Conservation (phyloP, 2,797 vertebrate genomes). For the Pristis pectinata region DNA sequence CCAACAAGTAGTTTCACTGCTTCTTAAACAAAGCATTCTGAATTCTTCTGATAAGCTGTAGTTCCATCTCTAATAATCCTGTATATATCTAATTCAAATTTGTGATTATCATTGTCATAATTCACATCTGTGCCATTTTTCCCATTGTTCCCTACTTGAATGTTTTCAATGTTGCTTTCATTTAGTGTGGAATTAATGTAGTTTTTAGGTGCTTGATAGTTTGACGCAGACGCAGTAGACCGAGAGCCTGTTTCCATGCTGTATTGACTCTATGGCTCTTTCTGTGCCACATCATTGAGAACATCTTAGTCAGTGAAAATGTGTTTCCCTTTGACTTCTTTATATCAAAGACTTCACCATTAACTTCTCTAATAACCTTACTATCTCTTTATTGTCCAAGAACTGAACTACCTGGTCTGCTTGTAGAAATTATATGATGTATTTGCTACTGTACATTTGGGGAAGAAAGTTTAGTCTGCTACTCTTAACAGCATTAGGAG, state of each 20-base stretch:
- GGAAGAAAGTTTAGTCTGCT: neutral
- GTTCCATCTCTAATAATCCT: neutral
- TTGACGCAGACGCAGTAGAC: too few relatives aligned
- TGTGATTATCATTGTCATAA: neutral
- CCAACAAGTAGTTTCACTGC: neutral
- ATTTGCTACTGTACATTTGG: neutral
- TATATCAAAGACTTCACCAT: neutral
- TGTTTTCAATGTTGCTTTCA: conserved; percentile 30
- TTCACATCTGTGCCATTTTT: neutral
- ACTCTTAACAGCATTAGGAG: neutral
- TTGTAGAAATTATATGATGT: neutral
- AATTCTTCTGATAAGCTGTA: too few relatives aligned
- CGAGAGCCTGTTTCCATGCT: too few relatives aligned
- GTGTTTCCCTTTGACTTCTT: neutral
- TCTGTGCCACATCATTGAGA: neutral
- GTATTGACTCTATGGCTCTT: too few relatives aligned
- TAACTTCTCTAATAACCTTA: neutral
- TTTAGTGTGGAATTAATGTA: too few relatives aligned
- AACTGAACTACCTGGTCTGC: neutral
- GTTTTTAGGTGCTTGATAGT: too few relatives aligned
- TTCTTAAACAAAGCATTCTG: neutral
- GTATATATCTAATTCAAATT: neutral
- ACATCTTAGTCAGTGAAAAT: neutral
- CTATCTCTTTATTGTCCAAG: neutral
- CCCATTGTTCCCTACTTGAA: neutral